These are phyloP conservation scores for Tetragonisca angustula DNA, from an alignment of 2,888 invertebrate genomes.

Conservation along the genomic window DNA sequence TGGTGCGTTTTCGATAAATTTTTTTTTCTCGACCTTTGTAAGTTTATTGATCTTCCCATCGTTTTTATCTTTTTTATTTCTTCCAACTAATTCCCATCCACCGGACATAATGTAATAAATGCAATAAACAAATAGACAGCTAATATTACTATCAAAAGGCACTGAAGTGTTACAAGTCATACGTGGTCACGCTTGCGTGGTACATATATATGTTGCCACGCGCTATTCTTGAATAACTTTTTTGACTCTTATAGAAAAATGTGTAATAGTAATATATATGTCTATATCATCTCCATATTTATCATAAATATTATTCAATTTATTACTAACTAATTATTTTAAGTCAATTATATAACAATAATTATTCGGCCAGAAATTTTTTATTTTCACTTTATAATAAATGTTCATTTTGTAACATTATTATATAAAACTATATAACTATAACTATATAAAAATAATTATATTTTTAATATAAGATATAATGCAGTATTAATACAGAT, in stretches of 20 bases:
- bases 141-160: constrained; percentile 62
- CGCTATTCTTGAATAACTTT: constrained; percentile 40
- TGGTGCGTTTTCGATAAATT: constrained; percentile 87
- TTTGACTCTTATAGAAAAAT: constrained; percentile 7
- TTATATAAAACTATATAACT: not conserved
- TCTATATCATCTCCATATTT: not conserved
- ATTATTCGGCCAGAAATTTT: not conserved
- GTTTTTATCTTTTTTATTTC: constrained; percentile 87
- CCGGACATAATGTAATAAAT: constrained; percentile 76
- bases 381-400: not conserved
- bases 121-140: constrained; percentile 47
- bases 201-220: constrained; percentile 58
- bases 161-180: constrained; percentile 64
- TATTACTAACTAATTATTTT: not conserved
- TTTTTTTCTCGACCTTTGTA: constrained; percentile 87
- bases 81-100: constrained; percentile 84
- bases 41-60: constrained; percentile 85
- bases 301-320: not conserved
- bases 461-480: no score
- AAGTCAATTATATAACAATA: not conserved
- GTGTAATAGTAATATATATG: not conserved
- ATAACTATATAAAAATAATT: no score
- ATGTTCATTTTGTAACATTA: not conserved
- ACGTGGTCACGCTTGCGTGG: constrained; percentile 71
- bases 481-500: no score